Evolutionary conservation across 1,140 invertebrate genomes (phyloP).

Genomic region (Aphelinus atriplicis): DNA sequence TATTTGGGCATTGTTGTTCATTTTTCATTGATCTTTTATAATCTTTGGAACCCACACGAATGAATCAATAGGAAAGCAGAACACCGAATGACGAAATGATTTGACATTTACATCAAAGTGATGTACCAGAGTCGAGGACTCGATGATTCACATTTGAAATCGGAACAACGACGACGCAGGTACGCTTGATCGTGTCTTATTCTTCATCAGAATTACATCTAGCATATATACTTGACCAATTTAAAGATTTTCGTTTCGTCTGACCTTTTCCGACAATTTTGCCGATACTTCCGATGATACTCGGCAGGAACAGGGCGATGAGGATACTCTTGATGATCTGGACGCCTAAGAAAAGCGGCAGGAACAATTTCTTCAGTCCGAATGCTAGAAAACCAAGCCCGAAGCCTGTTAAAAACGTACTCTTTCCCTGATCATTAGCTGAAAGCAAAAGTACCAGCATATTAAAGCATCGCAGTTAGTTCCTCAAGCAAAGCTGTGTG

Average conservation of each 20-base stretch:
- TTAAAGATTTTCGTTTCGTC: conserved; percentile 12
- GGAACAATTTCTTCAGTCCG: conserved; percentile 81
- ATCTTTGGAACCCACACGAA: too few species aligned
- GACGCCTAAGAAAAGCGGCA: conserved; percentile 79
- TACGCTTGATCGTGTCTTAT: too few species aligned
- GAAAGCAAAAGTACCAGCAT: conserved; percentile 64
- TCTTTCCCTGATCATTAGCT: conserved; percentile 68
- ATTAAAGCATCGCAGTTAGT: conserved; percentile 63
- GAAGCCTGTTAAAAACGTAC: conserved; percentile 75
- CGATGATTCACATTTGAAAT: too few species aligned
- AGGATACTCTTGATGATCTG: conserved; percentile 83
- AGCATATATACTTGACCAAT: too few species aligned
- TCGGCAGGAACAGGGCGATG: conserved; percentile 83
- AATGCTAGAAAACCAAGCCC: conserved; percentile 79
- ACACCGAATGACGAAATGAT: too few species aligned
- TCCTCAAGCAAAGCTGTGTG: conserved; percentile 56
- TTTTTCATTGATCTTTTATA: too few species aligned
- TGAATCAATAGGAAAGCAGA: too few species aligned
- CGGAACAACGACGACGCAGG: too few species aligned
- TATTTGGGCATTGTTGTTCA: too few species aligned
- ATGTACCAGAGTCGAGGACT: too few species aligned
- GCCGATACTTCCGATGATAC: conserved; percentile 81
- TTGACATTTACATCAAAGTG: too few species aligned
- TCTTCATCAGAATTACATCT: too few species aligned
- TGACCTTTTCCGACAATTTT: conserved; percentile 84